Evolutionary conservation across 2,888 invertebrate genomes (phyloP).

Genomic region (Conomelus anceps): DNA sequence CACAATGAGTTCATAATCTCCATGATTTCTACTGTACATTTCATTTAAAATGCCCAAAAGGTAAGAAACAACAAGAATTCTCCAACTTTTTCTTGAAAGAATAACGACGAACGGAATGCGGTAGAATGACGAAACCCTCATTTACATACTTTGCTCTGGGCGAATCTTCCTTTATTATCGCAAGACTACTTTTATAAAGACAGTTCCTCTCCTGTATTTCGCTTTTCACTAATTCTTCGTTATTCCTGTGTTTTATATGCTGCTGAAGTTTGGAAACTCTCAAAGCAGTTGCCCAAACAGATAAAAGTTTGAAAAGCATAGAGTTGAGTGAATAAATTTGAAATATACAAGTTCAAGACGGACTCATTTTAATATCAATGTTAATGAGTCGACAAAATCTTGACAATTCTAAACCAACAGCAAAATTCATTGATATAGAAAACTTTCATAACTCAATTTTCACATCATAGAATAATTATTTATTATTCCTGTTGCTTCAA

Average conservation of each 20-base stretch:
- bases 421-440: neutral
- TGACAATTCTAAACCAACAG: neutral
- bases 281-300: neutral
- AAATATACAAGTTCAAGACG: neutral
- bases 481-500: no score
- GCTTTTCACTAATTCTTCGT: neutral
- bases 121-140: neutral
- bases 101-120: neutral
- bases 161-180: neutral
- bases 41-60: neutral
- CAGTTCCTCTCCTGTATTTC: neutral
- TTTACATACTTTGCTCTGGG: neutral
- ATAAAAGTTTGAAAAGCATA: neutral
- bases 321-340: neutral
- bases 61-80: neutral
- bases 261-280: neutral
- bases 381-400: neutral
- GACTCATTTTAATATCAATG: neutral
- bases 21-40: neutral
- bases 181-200: neutral
- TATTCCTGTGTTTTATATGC: neutral
- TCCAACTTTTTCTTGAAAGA: neutral
- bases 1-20: neutral
- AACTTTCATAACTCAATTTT: neutral
- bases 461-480: no score